Evolutionary conservation across 2,113 vertebrate species (phyloP).

Genomic region (Python bivittatus): DNA sequence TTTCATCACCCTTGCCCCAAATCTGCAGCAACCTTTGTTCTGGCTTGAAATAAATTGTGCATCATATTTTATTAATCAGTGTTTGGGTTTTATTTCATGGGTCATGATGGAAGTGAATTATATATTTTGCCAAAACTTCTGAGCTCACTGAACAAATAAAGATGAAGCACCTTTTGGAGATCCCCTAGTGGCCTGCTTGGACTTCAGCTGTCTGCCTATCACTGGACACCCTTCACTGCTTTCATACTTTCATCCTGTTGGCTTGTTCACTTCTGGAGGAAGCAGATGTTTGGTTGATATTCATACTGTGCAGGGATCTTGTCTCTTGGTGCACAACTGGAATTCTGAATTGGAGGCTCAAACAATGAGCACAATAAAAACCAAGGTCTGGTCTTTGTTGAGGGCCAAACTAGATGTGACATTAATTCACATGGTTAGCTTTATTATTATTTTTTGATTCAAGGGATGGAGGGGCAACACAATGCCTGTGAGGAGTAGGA

Average conservation of each 20-base stretch:
- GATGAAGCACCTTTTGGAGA: background rate
- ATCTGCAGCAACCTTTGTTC: background rate
- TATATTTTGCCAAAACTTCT: background rate
- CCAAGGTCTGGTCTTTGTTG: background rate
- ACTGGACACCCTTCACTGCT: background rate
- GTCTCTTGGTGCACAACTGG: too few relatives aligned
- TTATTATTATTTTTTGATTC: background rate
- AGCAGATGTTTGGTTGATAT: background rate
- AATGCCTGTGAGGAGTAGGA: background rate
- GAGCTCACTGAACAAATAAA: background rate
- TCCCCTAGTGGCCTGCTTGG: background rate
- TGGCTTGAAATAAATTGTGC: background rate
- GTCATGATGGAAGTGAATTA: background rate
- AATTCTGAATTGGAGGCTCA: background rate
- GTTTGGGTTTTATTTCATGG: slow-evolving; percentile 15
- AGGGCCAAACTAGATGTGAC: background rate
- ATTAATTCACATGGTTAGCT: background rate
- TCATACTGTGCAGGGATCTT: background rate
- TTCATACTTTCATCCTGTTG: background rate
- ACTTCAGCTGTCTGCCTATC: too few relatives aligned
- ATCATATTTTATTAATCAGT: slow-evolving; percentile 14
- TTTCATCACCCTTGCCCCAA: background rate
- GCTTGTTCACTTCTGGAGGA: background rate
- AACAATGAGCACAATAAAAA: background rate
- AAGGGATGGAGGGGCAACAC: background rate